phyloP scores from a whole-genome alignment of 2,888 invertebrate genomes.

The Oligia strigilis region DNA sequence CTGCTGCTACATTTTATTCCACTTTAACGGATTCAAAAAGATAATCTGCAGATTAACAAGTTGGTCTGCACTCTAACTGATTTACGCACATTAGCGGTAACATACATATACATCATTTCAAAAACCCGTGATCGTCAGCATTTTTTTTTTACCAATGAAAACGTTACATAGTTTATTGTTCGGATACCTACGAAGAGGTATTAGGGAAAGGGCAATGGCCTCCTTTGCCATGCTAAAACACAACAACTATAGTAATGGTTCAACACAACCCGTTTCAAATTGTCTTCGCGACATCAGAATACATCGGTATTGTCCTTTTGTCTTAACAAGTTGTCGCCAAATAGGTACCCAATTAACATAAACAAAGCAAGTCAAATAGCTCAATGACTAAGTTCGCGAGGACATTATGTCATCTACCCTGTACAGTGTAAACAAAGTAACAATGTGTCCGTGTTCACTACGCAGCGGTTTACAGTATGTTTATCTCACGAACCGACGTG shows the following conservation, averaged over 20 bases:
- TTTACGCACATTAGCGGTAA: too few species aligned
- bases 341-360: conserved; percentile 29
- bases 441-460: conserved; percentile 8
- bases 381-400: conserved; percentile 30
- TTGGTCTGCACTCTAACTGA: too few species aligned
- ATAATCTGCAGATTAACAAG: too few species aligned
- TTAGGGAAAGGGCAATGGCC: not conserved
- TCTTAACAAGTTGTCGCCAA: conserved; percentile 26
- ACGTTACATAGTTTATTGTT: not conserved
- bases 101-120: not conserved
- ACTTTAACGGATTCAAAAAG: too few species aligned
- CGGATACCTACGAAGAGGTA: not conserved
- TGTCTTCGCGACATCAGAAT: not conserved
- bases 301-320: not conserved
- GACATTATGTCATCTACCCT: conserved; percentile 4
- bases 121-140: not conserved
- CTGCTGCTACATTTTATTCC: too few species aligned
- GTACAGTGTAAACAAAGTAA: conserved; percentile 11
- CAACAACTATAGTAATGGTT: not conserved
- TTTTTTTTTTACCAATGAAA: not conserved
- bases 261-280: not conserved
- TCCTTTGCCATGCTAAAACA: not conserved
- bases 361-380: conserved; percentile 43
- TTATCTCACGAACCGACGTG: not conserved
- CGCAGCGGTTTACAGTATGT: not conserved